phyloP scores from a whole-genome alignment of 1,140 invertebrate genomes.

The Drosophila orosa region DNA sequence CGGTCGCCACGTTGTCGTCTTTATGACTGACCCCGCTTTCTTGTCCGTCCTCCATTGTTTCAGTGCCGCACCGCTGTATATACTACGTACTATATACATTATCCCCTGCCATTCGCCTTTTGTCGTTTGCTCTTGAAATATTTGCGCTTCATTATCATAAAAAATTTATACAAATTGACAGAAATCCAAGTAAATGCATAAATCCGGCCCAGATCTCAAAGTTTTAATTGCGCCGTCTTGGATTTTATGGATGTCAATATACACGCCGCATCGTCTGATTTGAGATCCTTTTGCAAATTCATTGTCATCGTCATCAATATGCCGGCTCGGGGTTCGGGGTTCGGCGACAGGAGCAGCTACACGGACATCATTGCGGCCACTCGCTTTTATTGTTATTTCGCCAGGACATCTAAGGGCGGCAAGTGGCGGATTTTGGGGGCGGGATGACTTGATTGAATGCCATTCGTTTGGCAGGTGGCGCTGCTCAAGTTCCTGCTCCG shows the following conservation, averaged over 20 bases:
- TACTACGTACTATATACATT: constrained; percentile 17
- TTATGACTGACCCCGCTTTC: constrained; percentile 49
- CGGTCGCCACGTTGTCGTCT: constrained; percentile 69
- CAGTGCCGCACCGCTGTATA: not conserved
- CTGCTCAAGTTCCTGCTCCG: constrained; percentile 9
- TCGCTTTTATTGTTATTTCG: constrained; percentile 64
- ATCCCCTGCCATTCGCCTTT: constrained; percentile 50
- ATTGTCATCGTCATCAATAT: constrained; percentile 55
- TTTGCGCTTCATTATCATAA: constrained; percentile 74
- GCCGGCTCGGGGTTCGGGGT: not conserved
- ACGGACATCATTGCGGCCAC: constrained; percentile 47
- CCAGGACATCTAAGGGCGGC: constrained; percentile 14
- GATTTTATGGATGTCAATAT: constrained; percentile 54
- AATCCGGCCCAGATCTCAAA: constrained; percentile 49
- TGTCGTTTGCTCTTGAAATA: constrained; percentile 63
- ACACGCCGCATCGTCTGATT: constrained; percentile 21
- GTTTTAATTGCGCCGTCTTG: constrained; percentile 65
- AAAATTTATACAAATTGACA: constrained; percentile 65
- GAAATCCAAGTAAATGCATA: constrained; percentile 52
- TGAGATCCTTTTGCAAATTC: constrained; percentile 36
- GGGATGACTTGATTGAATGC: constrained; percentile 63
- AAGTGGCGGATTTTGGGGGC: not conserved
- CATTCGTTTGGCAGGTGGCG: constrained; percentile 54
- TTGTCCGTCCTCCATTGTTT: constrained; percentile 1
- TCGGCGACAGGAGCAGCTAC: not conserved